phyloP scores from a whole-genome alignment of 2,888 invertebrate species.

The Sarcophaga caerulescens region DNA sequence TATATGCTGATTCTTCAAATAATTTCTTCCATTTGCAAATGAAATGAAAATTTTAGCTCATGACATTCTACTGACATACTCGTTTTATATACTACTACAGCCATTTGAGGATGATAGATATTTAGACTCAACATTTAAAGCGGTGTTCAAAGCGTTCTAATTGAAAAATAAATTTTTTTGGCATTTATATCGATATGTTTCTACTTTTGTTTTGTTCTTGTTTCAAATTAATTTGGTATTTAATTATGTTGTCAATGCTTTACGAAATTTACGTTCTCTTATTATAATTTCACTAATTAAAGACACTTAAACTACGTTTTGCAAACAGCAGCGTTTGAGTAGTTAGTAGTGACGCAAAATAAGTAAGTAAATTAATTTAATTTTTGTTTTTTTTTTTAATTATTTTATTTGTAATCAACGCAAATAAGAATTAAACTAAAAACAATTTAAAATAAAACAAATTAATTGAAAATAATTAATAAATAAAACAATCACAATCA shows the following conservation, averaged over 20 bases:
- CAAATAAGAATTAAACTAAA: neutral
- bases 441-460: conserved; percentile 16
- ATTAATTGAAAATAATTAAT: conserved; percentile 2
- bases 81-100: neutral
- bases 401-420: neutral
- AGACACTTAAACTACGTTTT: conserved; percentile 15
- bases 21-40: no score
- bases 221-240: neutral
- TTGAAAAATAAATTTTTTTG: neutral
- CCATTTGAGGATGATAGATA: conserved; percentile 4
- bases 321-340: conserved; percentile 1
- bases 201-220: conserved; percentile 5
- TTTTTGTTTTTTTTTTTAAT: neutral
- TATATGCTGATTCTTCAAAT: no score
- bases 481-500: conserved; percentile 27
- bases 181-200: conserved; percentile 18
- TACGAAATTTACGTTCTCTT: neutral
- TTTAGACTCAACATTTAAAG: conserved; percentile 50
- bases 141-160: conserved; percentile 28
- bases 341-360: neutral
- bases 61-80: neutral
- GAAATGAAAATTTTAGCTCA: neutral
- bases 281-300: conserved; percentile 30
- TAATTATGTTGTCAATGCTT: neutral
- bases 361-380: conserved; percentile 20